These are phyloP conservation scores for Holotrichia oblita DNA, from an alignment of 1,140 invertebrate species.

Conservation along the genomic window DNA sequence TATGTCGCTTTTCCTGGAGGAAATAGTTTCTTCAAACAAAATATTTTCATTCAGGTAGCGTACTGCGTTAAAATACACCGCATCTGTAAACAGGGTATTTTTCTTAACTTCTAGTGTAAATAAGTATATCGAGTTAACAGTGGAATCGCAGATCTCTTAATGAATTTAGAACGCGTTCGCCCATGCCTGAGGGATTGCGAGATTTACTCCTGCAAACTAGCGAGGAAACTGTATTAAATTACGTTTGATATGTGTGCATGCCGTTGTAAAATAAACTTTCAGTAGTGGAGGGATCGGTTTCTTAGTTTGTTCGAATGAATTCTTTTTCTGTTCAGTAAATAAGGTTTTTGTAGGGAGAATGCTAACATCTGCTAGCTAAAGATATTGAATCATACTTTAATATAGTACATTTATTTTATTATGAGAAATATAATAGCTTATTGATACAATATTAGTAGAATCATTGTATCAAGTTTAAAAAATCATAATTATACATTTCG, in stretches of 20 bases:
- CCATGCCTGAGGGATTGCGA: conserved; percentile 40
- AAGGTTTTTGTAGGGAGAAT: neutral
- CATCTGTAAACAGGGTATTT: conserved; percentile 46
- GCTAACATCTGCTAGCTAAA: too few species aligned
- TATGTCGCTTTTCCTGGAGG: neutral
- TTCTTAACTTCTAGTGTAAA: conserved; percentile 57
- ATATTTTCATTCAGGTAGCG: conserved; percentile 9
- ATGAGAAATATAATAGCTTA: too few species aligned
- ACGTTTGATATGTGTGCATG: conserved; percentile 29
- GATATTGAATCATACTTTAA: too few species aligned
- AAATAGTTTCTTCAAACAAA: conserved; percentile 23
- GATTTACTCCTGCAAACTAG: conserved; percentile 31
- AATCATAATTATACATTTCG: too few species aligned
- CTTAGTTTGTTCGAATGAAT: neutral
- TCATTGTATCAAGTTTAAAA: too few species aligned
- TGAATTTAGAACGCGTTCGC: conserved; percentile 45
- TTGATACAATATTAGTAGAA: too few species aligned
- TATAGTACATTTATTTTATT: too few species aligned
- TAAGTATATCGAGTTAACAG: conserved; percentile 51
- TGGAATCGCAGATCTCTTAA: conserved; percentile 44
- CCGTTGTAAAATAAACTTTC: neutral
- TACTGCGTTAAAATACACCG: neutral
- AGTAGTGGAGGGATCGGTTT: neutral
- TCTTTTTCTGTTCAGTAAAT: neutral
- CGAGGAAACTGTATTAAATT: conserved; percentile 39